Percentiles rank a stretch among this genome's conserved stretches.
These are phyloP conservation scores for Dusona sp. DNA, from an alignment of 2,888 invertebrate species.

Conservation along the genomic window DNA sequence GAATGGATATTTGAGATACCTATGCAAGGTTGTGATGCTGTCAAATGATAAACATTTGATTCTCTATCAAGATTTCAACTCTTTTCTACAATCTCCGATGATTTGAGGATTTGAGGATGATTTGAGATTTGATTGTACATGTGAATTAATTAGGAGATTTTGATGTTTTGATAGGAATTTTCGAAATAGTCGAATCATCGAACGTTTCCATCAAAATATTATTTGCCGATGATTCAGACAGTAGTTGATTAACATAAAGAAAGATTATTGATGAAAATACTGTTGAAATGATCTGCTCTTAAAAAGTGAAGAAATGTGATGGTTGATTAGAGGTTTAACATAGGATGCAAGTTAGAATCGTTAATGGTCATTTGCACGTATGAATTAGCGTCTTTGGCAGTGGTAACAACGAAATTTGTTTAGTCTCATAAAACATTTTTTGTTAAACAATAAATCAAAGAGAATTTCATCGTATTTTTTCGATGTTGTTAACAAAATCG, in stretches of 20 bases:
- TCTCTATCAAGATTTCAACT: too few relatives aligned
- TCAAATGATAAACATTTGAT: not conserved
- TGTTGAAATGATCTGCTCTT: too few relatives aligned
- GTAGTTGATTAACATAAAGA: slow-evolving; percentile 9
- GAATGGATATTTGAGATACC: not conserved
- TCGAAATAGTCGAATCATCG: slow-evolving; percentile 68
- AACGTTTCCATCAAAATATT: slow-evolving; percentile 61
- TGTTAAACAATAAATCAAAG: not conserved
- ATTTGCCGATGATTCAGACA: not conserved
- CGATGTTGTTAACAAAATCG: not conserved
- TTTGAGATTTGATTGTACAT: too few relatives aligned
- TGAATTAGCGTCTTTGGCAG: too few relatives aligned
- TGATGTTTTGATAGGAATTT: not conserved
- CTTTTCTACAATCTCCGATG: too few relatives aligned
- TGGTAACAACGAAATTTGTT: not conserved
- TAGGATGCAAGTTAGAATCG: too few relatives aligned
- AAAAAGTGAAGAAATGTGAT: too few relatives aligned
- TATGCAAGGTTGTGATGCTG: not conserved
- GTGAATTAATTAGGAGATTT: too few relatives aligned
- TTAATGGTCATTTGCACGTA: too few relatives aligned
- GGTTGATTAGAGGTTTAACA: too few relatives aligned
- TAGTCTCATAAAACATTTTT: not conserved
- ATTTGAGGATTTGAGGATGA: too few relatives aligned
- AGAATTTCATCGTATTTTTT: not conserved
- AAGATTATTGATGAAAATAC: not conserved